Conservation (phyloP, 2,888 invertebrate genomes). For the Aromia moschata region DNA sequence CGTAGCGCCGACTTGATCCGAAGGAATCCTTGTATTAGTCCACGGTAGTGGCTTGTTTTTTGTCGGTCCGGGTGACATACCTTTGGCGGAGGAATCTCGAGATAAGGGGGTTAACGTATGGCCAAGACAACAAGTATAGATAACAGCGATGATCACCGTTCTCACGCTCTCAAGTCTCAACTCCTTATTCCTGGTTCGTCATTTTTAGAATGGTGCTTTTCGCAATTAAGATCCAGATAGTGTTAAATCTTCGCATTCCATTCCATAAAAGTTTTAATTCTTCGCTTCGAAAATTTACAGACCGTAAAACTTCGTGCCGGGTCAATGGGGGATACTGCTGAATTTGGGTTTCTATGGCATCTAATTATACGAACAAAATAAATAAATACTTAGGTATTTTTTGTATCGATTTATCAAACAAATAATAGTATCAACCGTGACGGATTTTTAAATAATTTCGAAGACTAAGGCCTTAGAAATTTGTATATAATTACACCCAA, state of each 20-base stretch:
- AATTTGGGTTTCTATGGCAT: no score
- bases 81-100: constrained; percentile 59
- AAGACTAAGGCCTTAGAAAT: no score
- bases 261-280: constrained; percentile 48
- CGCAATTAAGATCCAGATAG: constrained; percentile 57
- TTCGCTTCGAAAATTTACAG: constrained; percentile 26
- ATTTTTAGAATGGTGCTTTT: constrained; percentile 55
- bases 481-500: no score
- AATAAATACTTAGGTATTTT: no score
- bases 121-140: constrained; percentile 58
- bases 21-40: constrained; percentile 54
- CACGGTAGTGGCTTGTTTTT: constrained; percentile 58
- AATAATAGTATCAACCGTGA: no score
- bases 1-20: constrained; percentile 35
- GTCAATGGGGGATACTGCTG: no score
- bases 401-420: no score
- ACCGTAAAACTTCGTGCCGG: constrained; percentile 17
- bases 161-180: constrained; percentile 59
- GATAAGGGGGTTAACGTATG: constrained; percentile 63
- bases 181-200: constrained; percentile 50
- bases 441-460: no score
- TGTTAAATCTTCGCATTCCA: constrained; percentile 51
- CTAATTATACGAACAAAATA: no score
- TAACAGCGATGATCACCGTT: constrained; percentile 58
- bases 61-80: constrained; percentile 61